These are phyloP conservation scores for Meriones psammophilus DNA, from an alignment of 2,797 vertebrate species.

Conservation along the genomic window DNA sequence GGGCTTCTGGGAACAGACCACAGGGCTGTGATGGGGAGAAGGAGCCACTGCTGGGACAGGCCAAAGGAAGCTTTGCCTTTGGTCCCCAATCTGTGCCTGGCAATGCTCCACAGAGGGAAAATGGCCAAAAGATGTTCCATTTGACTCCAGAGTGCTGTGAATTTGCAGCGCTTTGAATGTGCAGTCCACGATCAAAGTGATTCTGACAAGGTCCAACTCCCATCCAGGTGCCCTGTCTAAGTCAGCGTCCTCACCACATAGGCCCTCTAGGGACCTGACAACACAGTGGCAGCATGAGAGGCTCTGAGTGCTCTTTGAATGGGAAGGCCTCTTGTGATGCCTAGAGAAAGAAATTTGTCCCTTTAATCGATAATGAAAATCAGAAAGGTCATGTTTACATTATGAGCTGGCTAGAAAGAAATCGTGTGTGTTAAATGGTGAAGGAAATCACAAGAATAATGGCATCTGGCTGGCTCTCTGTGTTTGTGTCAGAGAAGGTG, in stretches of 20 bases:
- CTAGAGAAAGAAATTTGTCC: conserved; percentile 58
- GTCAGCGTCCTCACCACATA: background rate
- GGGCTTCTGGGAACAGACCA: background rate
- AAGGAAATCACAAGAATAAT: background rate
- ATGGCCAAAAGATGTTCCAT: rapidly evolving
- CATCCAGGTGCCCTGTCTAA: rapidly evolving
- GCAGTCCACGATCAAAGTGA: background rate
- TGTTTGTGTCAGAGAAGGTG: background rate
- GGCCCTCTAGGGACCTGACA: background rate
- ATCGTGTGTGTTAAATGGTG: conserved; percentile 4
- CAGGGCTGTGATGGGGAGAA: background rate
- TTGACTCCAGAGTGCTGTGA: background rate
- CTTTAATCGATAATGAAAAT: conserved; percentile 70
- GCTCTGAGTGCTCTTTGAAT: conserved; percentile 50
- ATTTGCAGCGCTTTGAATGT: rapidly evolving
- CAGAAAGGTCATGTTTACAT: conserved; percentile 60
- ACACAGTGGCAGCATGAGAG: background rate
- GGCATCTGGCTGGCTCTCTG: background rate
- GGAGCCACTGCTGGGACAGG: background rate
- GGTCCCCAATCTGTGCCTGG: background rate
- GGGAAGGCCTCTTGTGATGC: conserved; percentile 54
- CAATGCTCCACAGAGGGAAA: background rate
- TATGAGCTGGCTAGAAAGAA: conserved; percentile 47
- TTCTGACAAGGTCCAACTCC: background rate
- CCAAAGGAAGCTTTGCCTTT: too few relatives aligned